phyloP scores from a whole-genome alignment of 2,113 vertebrate genomes.

The Clinocottus analis region DNA sequence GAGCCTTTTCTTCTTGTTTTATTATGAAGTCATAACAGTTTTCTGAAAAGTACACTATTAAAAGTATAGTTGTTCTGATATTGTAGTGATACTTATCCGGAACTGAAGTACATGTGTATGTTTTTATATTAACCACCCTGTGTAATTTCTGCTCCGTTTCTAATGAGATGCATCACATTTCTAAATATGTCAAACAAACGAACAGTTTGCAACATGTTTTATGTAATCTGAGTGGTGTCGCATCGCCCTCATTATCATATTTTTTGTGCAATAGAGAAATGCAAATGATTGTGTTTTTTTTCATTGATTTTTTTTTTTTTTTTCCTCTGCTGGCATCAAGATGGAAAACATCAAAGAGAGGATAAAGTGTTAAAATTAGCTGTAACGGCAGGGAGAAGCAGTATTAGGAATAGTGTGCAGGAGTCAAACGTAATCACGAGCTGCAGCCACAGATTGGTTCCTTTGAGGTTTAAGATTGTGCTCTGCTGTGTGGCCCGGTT shows the following conservation, averaged over 20 bases:
- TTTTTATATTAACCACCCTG: neutral
- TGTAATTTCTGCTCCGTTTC: neutral
- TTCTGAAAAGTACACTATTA: neutral
- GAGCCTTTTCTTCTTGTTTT: slow-evolving; percentile 47
- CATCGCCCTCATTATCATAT: neutral
- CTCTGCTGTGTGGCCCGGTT: slow-evolving; percentile 32
- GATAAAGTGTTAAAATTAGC: slow-evolving; percentile 6
- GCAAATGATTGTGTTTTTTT: neutral
- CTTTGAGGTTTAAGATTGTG: slow-evolving; percentile 25
- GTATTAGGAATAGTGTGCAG: slow-evolving; percentile 21
- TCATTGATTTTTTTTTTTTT: neutral
- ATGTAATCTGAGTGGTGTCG: neutral
- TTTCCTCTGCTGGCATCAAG: neutral
- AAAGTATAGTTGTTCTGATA: neutral
- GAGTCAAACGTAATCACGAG: slow-evolving; percentile 34
- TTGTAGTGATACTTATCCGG: neutral
- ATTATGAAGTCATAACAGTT: neutral
- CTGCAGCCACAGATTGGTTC: slow-evolving; percentile 28
- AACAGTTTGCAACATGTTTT: neutral
- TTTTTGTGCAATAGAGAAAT: neutral
- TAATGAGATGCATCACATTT: neutral
- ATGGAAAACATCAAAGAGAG: slow-evolving; percentile 12
- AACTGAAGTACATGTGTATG: neutral
- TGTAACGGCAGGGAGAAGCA: slow-evolving; percentile 12
- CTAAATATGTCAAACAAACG: neutral